Conservation (phyloP, 2,113 vertebrate species). For the Cercocebus atys region DNA sequence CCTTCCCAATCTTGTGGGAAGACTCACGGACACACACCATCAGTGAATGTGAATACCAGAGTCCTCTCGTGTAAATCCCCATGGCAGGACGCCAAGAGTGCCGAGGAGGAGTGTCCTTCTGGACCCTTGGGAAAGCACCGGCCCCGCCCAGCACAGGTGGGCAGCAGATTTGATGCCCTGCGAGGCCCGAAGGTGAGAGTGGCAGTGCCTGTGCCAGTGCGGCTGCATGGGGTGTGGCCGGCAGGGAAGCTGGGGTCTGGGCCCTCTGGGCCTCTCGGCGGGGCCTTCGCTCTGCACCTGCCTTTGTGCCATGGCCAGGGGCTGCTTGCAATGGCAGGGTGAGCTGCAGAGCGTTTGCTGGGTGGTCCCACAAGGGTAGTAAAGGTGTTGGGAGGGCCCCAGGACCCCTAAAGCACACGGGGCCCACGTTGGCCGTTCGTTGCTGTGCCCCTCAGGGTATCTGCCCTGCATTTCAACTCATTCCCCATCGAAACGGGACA, state of each 20-base stretch:
- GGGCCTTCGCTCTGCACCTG: background rate
- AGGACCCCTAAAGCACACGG: accelerated
- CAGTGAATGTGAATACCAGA: accelerated
- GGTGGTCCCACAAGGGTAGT: background rate
- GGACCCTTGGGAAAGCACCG: background rate
- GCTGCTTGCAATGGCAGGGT: background rate
- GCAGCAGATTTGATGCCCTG: background rate
- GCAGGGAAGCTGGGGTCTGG: background rate
- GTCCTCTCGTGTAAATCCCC: background rate
- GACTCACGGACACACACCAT: background rate
- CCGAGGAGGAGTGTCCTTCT: conserved; percentile 72
- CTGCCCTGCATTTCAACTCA: background rate
- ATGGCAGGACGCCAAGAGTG: conserved; percentile 83
- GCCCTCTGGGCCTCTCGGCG: background rate
- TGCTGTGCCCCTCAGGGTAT: too few relatives aligned
- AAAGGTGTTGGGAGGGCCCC: too few relatives aligned
- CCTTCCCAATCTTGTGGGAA: background rate
- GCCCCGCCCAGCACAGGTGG: accelerated
- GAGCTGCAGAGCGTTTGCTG: background rate
- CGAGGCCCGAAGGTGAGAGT: background rate
- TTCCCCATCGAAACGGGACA: accelerated
- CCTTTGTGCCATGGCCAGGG: background rate
- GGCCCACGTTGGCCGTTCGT: background rate
- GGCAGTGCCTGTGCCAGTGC: background rate
- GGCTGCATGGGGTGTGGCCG: background rate